Percentiles rank a stretch among this genome's conserved stretches.
These are phyloP conservation scores for Propithecus deckenii DNA, from an alignment of 2,797 vertebrate genomes.

Conservation along the genomic window DNA sequence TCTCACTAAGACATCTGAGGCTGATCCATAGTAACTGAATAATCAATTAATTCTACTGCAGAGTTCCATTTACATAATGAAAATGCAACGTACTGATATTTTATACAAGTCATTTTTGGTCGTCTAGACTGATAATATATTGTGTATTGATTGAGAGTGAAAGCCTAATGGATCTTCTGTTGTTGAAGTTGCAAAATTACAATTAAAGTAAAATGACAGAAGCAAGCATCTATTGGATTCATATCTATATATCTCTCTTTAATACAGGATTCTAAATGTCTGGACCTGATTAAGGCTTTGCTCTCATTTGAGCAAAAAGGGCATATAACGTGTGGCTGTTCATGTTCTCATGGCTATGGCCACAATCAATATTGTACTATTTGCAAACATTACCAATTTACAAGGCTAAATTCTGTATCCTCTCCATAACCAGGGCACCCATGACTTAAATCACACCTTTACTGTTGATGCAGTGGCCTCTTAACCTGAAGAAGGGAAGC, in stretches of 20 bases:
- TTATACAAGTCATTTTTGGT: slow-evolving; percentile 83
- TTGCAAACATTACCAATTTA: background rate
- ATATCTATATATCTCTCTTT: slow-evolving; percentile 81
- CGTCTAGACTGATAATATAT: slow-evolving; percentile 86
- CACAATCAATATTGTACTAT: background rate
- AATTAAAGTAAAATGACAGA: slow-evolving; percentile 80
- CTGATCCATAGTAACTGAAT: slow-evolving; percentile 83
- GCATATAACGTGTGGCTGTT: background rate
- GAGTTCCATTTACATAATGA: slow-evolving; percentile 88
- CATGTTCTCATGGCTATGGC: background rate
- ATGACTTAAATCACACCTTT: background rate
- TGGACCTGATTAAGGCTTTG: slow-evolving; percentile 57
- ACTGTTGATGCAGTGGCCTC: no score
- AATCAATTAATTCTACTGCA: slow-evolving; percentile 86
- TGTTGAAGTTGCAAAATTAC: slow-evolving; percentile 80
- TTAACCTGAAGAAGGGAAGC: background rate
- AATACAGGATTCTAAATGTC: slow-evolving; percentile 64
- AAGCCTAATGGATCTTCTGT: slow-evolving; percentile 83
- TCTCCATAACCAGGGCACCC: background rate
- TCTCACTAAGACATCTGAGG: slow-evolving; percentile 82
- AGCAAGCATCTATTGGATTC: slow-evolving; percentile 79
- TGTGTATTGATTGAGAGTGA: slow-evolving; percentile 75
- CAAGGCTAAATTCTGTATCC: background rate
- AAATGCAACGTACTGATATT: slow-evolving; percentile 80
- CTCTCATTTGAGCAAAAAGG: slow-evolving; percentile 39